Evolutionary conservation across 2,888 invertebrate genomes (phyloP).

Genomic region (Netelia fuscicornis): DNA sequence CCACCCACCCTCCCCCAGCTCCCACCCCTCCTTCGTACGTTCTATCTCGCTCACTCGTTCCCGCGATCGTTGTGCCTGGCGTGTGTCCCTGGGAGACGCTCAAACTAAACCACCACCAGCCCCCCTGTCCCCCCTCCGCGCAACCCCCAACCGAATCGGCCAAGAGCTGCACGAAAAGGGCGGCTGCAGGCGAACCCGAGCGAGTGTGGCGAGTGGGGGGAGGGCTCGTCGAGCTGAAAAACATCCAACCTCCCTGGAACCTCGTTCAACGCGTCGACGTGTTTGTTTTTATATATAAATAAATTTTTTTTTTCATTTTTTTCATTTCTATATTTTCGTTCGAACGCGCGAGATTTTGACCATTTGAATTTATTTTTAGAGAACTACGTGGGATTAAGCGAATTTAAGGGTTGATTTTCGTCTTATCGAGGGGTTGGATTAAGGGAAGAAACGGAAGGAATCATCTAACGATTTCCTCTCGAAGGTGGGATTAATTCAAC

Average conservation of each 20-base stretch:
- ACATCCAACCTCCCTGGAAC: neutral
- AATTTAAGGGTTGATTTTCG: neutral
- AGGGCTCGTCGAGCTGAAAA: slow-evolving; percentile 16
- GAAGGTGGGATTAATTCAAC: neutral
- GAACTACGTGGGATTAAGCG: neutral
- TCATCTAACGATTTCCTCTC: neutral
- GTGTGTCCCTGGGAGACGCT: slow-evolving; percentile 57
- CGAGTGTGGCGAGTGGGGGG: neutral
- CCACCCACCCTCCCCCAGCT: neutral
- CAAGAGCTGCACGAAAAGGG: slow-evolving; percentile 39
- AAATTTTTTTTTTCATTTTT: neutral
- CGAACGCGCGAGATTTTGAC: neutral
- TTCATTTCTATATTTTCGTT: neutral
- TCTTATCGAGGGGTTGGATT: neutral
- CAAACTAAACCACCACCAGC: slow-evolving; percentile 21
- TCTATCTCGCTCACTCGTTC: slow-evolving; percentile 37
- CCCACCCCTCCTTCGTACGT: neutral
- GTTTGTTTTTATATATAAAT: neutral
- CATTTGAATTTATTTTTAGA: neutral
- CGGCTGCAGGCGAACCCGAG: slow-evolving; percentile 66
- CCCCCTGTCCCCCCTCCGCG: neutral
- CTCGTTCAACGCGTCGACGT: neutral
- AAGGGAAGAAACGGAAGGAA: neutral
- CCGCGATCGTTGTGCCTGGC: slow-evolving; percentile 43
- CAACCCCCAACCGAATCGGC: neutral